These are phyloP conservation scores for Sebastes oblongus DNA, from an alignment of 2,797 vertebrate genomes.

Conservation along the genomic window DNA sequence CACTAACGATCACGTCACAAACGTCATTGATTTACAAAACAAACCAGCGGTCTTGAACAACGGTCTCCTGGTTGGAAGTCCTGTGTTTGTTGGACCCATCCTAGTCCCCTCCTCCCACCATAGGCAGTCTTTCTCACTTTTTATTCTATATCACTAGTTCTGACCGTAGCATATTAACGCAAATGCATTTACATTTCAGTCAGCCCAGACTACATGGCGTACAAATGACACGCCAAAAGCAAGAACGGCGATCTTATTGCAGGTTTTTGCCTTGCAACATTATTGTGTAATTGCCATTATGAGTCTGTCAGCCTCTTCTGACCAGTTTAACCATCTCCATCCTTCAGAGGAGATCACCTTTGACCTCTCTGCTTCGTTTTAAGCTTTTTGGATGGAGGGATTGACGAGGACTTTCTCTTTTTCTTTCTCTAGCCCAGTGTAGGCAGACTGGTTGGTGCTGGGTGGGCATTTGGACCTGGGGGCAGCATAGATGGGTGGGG, in stretches of 20 bases:
- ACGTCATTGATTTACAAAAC: no score
- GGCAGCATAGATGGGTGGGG: slow-evolving; percentile 44
- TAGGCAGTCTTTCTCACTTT: fast-evolving
- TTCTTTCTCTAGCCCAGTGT: neutral
- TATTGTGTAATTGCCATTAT: neutral
- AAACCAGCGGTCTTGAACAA: no score
- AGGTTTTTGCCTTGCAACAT: no score
- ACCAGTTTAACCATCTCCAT: neutral
- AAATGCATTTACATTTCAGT: no score
- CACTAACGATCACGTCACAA: no score
- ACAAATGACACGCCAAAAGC: no score
- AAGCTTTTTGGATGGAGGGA: neutral
- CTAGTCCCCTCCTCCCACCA: fast-evolving
- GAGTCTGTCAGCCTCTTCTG: neutral
- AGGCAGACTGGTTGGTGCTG: neutral
- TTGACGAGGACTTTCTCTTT: slow-evolving; percentile 30
- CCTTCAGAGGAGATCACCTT: neutral
- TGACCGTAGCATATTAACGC: no score
- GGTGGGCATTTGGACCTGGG: slow-evolving; percentile 85
- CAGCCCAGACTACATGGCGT: no score
- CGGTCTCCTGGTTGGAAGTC: no score
- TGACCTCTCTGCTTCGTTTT: neutral
- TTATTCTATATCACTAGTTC: no score
- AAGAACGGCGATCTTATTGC: no score
- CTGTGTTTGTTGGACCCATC: no score